Conservation (phyloP, 1,140 invertebrate species). For the Belonocnema kinseyi region DNA sequence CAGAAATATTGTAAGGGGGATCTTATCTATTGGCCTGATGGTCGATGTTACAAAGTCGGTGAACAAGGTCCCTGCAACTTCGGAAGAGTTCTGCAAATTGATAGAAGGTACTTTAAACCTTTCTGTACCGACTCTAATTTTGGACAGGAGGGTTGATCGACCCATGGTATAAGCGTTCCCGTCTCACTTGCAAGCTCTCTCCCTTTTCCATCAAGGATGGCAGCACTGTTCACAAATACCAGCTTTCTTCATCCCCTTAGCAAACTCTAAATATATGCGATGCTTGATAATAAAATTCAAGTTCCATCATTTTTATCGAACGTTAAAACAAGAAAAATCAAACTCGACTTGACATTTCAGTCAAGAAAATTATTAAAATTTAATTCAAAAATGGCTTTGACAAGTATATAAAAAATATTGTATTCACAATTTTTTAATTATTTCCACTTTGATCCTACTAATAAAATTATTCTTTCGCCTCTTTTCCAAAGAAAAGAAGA, state of each 20-base stretch:
- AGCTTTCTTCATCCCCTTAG: not conserved
- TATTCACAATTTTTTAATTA: too few relatives aligned
- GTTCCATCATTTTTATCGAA: too few relatives aligned
- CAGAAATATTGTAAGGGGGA: conserved; percentile 32
- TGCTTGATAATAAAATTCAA: too few relatives aligned
- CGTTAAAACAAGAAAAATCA: too few relatives aligned
- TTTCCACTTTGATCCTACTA: too few relatives aligned
- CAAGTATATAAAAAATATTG: too few relatives aligned
- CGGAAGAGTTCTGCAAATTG: conserved; percentile 48
- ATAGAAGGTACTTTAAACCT: conserved; percentile 43
- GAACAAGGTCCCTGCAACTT: conserved; percentile 59
- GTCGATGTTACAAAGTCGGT: conserved; percentile 54
- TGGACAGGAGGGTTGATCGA: not conserved
- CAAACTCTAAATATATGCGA: too few relatives aligned
- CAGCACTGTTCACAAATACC: not conserved
- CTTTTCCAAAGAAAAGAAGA: too few relatives aligned
- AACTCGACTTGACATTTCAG: too few relatives aligned
- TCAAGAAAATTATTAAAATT: too few relatives aligned
- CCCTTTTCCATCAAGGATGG: not conserved
- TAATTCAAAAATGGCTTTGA: too few relatives aligned
- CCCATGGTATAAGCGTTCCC: conserved; percentile 4
- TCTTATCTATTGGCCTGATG: conserved; percentile 49
- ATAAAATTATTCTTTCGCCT: too few relatives aligned
- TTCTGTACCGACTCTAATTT: not conserved
- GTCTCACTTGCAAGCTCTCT: not conserved